Conservation (phyloP, 2,113 vertebrate genomes). For the Polypterus senegalus region DNA sequence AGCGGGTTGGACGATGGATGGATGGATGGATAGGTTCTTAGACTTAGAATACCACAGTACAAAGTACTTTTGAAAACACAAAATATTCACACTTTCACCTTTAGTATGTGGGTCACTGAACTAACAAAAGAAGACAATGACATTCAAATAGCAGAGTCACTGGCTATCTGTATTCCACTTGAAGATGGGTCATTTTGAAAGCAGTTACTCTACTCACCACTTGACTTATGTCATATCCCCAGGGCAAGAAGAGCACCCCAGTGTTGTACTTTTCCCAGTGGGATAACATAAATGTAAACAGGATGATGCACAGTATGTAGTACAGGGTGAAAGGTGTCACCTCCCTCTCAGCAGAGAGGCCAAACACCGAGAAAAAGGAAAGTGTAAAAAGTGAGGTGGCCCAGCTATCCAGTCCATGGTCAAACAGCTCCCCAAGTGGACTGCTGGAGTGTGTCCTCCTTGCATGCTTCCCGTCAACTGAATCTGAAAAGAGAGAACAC, state of each 20-base stretch:
- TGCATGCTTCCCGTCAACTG: constrained; percentile 46
- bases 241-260: constrained; percentile 45
- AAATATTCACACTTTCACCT: too few relatives aligned
- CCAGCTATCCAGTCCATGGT: constrained; percentile 51
- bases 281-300: constrained; percentile 46
- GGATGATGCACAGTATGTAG: constrained; percentile 35
- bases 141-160: too few relatives aligned
- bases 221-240: constrained; percentile 46
- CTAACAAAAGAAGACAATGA: too few relatives aligned
- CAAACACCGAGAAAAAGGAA: constrained; percentile 45
- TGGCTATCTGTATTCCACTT: too few relatives aligned
- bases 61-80: too few relatives aligned
- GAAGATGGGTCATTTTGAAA: too few relatives aligned
- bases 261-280: constrained; percentile 53
- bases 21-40: too few relatives aligned
- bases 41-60: too few relatives aligned
- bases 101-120: too few relatives aligned
- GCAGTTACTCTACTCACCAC: constrained; percentile 29
- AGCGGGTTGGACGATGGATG: too few relatives aligned
- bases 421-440: constrained; percentile 45
- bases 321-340: constrained; percentile 42
- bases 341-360: constrained; percentile 27
- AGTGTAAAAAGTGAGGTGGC: constrained; percentile 42
- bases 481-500: constrained; percentile 27
- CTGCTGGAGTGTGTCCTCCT: constrained; percentile 45